Base-by-base conservation (phyloP, 2,113 vertebrate genomes). In the Callospermophilus lateralis region DNA sequence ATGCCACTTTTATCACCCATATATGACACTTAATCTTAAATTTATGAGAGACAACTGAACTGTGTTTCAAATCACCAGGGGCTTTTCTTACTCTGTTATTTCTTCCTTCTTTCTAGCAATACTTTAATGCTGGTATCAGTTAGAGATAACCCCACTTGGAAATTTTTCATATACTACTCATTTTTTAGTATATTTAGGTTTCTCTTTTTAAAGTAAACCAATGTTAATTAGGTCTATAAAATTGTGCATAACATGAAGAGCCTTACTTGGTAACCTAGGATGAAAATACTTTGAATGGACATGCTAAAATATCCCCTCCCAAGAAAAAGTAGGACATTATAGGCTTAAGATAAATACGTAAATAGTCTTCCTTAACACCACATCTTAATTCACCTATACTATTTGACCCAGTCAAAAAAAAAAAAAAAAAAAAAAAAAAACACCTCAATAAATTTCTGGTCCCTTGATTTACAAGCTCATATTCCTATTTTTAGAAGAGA, bases 41-140 rank as follows among this genome's bases (percentile, higher is more conserved):
- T 98, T 98, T 98, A 99, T 98, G 97, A 98, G 97, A 96, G 96
- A 98, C 97, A 98, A 98, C 97, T 97, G 97, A 98, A 98, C 97
- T 97, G 97, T 97, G 97, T 98, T 98, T 98, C 98, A 98, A 98
- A 98, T 98, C 97, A 98, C 96, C 97, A 98, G 96, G 97, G 97
- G 92, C 95, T 98, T 98, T 98, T 97, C 97, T 97, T 96, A 94
- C 45, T 65, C 95, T 97, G 85, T 97, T 96, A 67, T 98, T 98
- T 97, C 97, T 94, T 70, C 93, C 96, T 93, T 97, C 95, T 97
- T 81, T 96, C 80, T 78, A 78, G 63, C 84, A 87, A 72, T 80
- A 45, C 67, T 58, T 95, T 80, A 97, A 84, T 73, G 45, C 92
- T 42, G 53, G 4, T 89, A 77, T 94, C 30, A 94, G 78, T 93